Evolutionary conservation across 2,797 vertebrate genomes (phyloP).

Genomic region (Eulemur coronatus): DNA sequence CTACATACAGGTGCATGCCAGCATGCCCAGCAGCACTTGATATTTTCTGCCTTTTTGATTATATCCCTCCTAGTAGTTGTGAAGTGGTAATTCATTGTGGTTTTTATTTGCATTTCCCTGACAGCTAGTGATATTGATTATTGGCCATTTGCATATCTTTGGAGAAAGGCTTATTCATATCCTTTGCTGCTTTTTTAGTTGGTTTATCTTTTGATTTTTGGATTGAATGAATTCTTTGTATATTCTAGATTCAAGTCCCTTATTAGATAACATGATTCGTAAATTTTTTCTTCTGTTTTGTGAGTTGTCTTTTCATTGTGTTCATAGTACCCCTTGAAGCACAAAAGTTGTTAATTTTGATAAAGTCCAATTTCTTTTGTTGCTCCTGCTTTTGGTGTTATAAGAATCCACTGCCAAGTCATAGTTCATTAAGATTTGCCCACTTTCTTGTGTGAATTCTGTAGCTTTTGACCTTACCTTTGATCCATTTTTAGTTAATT

Average conservation of each 20-base stretch:
- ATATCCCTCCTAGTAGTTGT: background rate
- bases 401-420: background rate
- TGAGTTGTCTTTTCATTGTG: background rate
- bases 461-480: background rate
- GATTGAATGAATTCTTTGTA: background rate
- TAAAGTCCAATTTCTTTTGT: background rate
- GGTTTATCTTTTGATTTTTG: background rate
- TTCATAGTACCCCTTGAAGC: background rate
- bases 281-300: background rate
- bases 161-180: background rate
- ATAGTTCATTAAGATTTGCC: background rate
- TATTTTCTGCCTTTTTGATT: background rate
- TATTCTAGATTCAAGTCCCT: background rate
- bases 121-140: background rate
- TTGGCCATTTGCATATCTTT: background rate
- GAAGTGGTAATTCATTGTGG: background rate
- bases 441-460: background rate
- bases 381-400: background rate
- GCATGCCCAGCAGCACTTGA: background rate
- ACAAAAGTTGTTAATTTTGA: background rate
- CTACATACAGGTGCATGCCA: background rate
- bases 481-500: background rate
- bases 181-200: background rate
- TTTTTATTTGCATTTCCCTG: background rate
- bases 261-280: background rate